Percentiles rank a stretch among this genome's conserved stretches.
Evolutionary conservation across 2,888 invertebrate genomes (phyloP).

Genomic region (Cephonodes hylas): DNA sequence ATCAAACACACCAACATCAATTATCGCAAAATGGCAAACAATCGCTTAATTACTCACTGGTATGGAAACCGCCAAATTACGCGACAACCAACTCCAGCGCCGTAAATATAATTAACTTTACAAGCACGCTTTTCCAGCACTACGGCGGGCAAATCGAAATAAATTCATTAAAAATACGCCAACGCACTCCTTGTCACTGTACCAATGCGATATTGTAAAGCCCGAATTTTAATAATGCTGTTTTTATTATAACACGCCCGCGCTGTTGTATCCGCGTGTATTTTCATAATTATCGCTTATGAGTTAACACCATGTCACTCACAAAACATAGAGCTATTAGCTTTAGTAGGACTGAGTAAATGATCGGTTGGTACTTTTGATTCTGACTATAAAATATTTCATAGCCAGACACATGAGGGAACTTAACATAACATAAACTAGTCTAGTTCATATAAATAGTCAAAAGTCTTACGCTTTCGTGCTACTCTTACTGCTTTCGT

Average conservation of each 20-base stretch:
- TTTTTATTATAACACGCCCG: not conserved
- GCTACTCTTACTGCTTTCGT: too few species aligned
- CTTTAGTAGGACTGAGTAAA: too few species aligned
- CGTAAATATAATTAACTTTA: conserved; percentile 60
- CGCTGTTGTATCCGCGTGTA: not conserved
- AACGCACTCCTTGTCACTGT: not conserved
- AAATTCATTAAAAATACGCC: conserved; percentile 10
- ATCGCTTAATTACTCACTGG: conserved; percentile 73
- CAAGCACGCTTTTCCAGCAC: conserved; percentile 21
- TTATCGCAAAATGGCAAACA: conserved; percentile 77
- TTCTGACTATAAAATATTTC: too few species aligned
- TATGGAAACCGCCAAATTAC: conserved; percentile 73
- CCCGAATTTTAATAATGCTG: not conserved
- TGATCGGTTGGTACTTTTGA: too few species aligned
- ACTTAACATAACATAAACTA: too few species aligned
- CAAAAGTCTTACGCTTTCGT: too few species aligned
- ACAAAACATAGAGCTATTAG: too few species aligned
- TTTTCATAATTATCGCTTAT: not conserved
- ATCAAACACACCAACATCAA: conserved; percentile 76
- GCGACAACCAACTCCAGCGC: conserved; percentile 49
- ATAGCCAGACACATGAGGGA: too few species aligned
- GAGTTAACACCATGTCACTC: too few species aligned
- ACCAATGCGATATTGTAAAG: not conserved
- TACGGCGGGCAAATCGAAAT: conserved; percentile 21
- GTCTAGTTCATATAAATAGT: too few species aligned